A percentile compares a stretch with the other conserved stretches of the same genome.
Evolutionary conservation across 2,113 vertebrate species (phyloP).

Genomic region (Macquaria ambigua): DNA sequence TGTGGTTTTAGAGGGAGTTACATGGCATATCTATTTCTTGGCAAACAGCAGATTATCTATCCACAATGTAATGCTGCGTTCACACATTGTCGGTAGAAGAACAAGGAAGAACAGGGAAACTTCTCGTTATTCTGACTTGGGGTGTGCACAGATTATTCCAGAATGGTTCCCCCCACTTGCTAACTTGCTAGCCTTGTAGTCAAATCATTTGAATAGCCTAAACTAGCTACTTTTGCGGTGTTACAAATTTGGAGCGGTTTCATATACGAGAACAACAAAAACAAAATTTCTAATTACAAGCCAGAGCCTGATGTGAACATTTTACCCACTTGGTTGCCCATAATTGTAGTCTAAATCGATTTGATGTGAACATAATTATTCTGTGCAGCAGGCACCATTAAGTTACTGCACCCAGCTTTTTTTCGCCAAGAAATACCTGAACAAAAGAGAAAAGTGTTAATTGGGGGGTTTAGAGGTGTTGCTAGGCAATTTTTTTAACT

Average conservation of each 20-base stretch:
- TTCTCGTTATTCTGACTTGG: not conserved
- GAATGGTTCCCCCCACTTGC: no score
- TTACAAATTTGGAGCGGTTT: not conserved
- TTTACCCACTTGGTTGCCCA: not conserved
- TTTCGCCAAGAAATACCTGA: no score
- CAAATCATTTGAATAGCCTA: not conserved
- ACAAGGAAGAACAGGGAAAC: not conserved
- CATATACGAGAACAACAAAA: not conserved
- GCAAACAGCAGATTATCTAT: no score
- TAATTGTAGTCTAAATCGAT: not conserved
- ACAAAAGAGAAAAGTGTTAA: no score
- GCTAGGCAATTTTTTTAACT: not conserved
- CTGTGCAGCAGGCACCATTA: not conserved
- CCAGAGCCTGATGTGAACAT: not conserved
- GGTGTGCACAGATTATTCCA: not conserved
- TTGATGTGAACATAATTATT: not conserved
- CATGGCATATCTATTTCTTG: no score
- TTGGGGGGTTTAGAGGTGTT: no score
- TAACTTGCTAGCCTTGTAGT: not conserved
- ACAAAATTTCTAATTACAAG: not conserved
- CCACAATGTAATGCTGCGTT: not conserved
- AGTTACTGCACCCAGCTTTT: no score
- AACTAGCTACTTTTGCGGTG: not conserved
- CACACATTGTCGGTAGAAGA: no score
- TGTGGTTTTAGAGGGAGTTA: no score